Conservation (phyloP, 2,797 vertebrate species). For the Ctenopoma multispine region DNA sequence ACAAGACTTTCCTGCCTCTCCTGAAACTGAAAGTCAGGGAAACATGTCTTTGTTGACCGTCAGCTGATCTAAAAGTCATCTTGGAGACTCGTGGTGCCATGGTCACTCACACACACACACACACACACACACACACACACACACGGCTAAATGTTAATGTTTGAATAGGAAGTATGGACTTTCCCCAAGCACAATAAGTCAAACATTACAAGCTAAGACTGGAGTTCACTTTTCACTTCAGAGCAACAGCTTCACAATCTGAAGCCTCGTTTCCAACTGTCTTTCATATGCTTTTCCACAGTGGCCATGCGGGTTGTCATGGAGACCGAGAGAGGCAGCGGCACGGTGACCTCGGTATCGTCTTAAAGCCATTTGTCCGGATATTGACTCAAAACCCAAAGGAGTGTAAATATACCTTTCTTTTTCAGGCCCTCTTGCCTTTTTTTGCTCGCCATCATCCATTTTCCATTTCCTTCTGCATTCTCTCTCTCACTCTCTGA, state of each 20-base stretch:
- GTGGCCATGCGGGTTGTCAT: conserved; percentile 58
- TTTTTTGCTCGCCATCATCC: conserved; percentile 36
- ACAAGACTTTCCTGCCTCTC: not conserved
- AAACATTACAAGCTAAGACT: not conserved
- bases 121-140: no score
- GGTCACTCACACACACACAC: conserved; percentile 16
- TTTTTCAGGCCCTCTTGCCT: conserved; percentile 7
- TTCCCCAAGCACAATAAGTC: conserved; percentile 36
- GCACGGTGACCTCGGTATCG: conserved; percentile 44
- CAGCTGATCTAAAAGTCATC: conserved; percentile 8
- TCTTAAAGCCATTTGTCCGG: conserved; percentile 48
- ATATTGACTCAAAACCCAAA: conserved; percentile 57
- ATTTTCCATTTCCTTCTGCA: conserved; percentile 30
- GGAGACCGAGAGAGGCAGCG: conserved; percentile 43
- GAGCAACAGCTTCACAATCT: not conserved
- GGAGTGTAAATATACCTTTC: conserved; percentile 45
- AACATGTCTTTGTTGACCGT: not conserved
- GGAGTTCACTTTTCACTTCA: conserved; percentile 1
- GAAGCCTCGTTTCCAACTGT: conserved; percentile 13
- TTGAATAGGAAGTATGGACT: conserved; percentile 30
- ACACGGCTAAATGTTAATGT: conserved; percentile 22
- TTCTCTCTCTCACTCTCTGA: conserved; percentile 1
- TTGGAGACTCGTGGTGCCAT: conserved; percentile 10
- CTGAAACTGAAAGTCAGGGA: not conserved
- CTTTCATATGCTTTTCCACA: conserved; percentile 28